Conservation (phyloP, 2,113 vertebrate genomes). For the Hassar affinis region DNA sequence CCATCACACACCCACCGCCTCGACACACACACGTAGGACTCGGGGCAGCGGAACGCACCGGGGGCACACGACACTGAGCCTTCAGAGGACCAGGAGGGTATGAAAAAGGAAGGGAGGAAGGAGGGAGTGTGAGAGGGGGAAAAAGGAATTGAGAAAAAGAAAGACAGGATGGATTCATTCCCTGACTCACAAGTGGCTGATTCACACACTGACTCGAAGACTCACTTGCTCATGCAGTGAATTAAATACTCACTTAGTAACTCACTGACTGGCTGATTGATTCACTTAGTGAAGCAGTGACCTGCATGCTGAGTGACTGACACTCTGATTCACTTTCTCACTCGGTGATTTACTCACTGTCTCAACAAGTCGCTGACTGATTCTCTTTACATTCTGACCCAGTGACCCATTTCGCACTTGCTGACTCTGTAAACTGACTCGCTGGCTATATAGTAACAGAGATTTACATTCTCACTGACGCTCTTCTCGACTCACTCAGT, state of each 20-base stretch:
- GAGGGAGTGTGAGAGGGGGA: background rate
- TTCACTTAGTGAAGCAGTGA: background rate
- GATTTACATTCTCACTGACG: too few relatives aligned
- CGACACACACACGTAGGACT: background rate
- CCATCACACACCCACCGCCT: slow-evolving; percentile 1
- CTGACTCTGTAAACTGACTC: background rate
- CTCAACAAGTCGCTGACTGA: too few relatives aligned
- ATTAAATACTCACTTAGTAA: background rate
- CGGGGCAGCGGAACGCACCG: background rate
- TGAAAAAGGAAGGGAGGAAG: too few relatives aligned
- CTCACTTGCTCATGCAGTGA: background rate
- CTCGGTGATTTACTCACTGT: background rate
- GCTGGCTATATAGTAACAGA: background rate
- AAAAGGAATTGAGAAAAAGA: background rate
- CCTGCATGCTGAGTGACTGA: background rate
- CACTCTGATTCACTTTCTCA: background rate
- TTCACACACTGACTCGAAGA: background rate
- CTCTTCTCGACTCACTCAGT: background rate
- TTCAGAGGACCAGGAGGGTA: background rate
- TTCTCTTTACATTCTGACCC: too few relatives aligned
- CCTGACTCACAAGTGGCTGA: background rate
- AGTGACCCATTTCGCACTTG: too few relatives aligned
- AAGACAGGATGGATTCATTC: background rate
- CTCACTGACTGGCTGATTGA: too few relatives aligned
- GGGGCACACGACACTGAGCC: background rate